Percentiles rank a stretch among this genome's conserved stretches.
Conservation (phyloP, 1,140 invertebrate genomes). For the Asobara japonica region DNA sequence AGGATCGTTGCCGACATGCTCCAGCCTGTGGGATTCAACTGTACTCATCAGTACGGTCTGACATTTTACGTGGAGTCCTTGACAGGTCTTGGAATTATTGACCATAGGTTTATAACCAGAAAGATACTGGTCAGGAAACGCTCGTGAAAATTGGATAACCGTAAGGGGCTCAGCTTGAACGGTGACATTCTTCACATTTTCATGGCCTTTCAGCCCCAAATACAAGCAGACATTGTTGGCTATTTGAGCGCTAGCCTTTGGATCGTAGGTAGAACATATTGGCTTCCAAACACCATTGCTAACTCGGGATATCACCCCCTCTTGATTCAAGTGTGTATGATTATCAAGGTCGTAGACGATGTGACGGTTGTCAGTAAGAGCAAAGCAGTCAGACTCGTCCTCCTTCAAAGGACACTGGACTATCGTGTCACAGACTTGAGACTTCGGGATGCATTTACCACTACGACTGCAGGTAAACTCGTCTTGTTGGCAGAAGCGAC, state of each 20-base stretch:
- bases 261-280: slow-evolving; percentile 66
- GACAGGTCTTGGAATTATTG: slow-evolving; percentile 28
- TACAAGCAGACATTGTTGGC: slow-evolving; percentile 67
- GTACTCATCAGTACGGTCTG: slow-evolving; percentile 48
- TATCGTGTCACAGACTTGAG: slow-evolving; percentile 71
- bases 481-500: slow-evolving; percentile 69
- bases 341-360: slow-evolving; percentile 70
- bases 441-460: slow-evolving; percentile 68
- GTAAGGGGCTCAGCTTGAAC: slow-evolving; percentile 36
- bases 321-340: slow-evolving; percentile 67
- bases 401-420: slow-evolving; percentile 74
- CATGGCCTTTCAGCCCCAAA: slow-evolving; percentile 64
- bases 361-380: slow-evolving; percentile 71
- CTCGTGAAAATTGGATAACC: background rate
- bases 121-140: slow-evolving; percentile 19
- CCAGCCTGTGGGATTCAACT: slow-evolving; percentile 36
- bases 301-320: slow-evolving; percentile 72
- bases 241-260: slow-evolving; percentile 28
- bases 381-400: slow-evolving; percentile 79
- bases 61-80: slow-evolving; percentile 46
- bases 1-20: slow-evolving; percentile 28
- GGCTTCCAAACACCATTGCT: slow-evolving; percentile 71
- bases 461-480: slow-evolving; percentile 71
- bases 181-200: slow-evolving; percentile 26
- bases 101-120: slow-evolving; percentile 1